These are phyloP conservation scores for Aeoliscus strigatus DNA, from an alignment of 2,797 vertebrate genomes.

Conservation along the genomic window DNA sequence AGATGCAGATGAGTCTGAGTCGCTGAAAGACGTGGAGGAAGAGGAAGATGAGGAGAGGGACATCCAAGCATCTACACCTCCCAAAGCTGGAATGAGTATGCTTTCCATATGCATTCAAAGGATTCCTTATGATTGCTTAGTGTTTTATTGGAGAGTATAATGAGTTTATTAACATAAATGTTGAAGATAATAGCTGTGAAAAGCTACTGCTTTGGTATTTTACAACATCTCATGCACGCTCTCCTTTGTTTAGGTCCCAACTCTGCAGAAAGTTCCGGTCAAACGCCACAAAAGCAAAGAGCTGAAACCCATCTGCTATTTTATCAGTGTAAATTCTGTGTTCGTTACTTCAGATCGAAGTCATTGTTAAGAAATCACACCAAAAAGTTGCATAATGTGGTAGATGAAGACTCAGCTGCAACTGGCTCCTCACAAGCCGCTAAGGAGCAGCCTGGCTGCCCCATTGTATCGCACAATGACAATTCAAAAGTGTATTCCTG, in stretches of 20 bases:
- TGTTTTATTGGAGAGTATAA: no score
- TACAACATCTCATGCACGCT: slow-evolving; percentile 7
- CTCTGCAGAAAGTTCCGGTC: slow-evolving; percentile 78
- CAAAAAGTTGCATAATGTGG: slow-evolving; percentile 86
- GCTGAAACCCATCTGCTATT: slow-evolving; percentile 81
- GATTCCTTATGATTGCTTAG: no score
- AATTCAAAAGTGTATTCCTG: slow-evolving; percentile 94
- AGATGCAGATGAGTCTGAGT: slow-evolving; percentile 87
- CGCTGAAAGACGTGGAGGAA: slow-evolving; percentile 84
- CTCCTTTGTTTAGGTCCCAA: slow-evolving; percentile 80
- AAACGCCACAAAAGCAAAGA: slow-evolving; percentile 77
- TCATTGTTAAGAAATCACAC: slow-evolving; percentile 93
- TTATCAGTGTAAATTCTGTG: slow-evolving; percentile 98
- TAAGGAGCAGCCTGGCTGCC: slow-evolving; percentile 83
- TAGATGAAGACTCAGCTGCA: slow-evolving; percentile 69
- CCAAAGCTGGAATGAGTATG: slow-evolving; percentile 67
- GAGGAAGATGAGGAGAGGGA: slow-evolving; percentile 56
- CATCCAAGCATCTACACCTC: slow-evolving; percentile 53
- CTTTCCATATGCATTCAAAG: no score
- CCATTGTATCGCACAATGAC: slow-evolving; percentile 83
- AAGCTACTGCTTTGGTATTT: background rate
- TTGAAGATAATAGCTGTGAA: no score
- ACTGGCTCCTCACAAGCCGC: slow-evolving; percentile 67
- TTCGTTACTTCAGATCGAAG: slow-evolving; percentile 98
- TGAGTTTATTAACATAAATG: background rate